Evolutionary conservation across 2,888 invertebrate genomes (phyloP).

Genomic region (Macrosiphum euphorbiae): DNA sequence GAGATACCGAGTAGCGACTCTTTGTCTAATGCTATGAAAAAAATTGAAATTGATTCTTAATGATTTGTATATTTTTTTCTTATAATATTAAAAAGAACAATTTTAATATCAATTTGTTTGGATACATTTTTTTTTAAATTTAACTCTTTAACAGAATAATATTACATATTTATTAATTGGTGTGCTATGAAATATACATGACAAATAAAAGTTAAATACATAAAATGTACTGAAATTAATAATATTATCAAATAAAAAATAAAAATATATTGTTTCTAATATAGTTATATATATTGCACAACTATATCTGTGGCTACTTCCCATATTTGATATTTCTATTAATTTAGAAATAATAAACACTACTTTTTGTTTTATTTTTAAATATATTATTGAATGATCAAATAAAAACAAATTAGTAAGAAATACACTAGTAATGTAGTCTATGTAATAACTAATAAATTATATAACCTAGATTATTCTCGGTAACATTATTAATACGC

Average conservation of each 20-base stretch:
- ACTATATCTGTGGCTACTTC: neutral
- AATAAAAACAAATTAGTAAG: neutral
- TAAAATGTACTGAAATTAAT: neutral
- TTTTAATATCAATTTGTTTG: neutral
- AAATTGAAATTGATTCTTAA: slow-evolving; percentile 62
- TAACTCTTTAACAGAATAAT: neutral
- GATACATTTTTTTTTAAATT: neutral
- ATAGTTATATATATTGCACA: neutral
- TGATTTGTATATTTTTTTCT: slow-evolving; percentile 5
- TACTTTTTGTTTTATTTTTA: neutral
- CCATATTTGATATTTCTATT: slow-evolving; percentile 12
- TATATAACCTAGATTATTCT: neutral
- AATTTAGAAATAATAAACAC: neutral
- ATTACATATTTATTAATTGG: slow-evolving; percentile 4
- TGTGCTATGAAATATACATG: neutral
- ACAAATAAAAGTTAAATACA: neutral
- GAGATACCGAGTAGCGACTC: slow-evolving; percentile 58
- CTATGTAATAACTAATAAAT: neutral
- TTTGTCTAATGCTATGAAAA: slow-evolving; percentile 51
- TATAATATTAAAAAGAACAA: neutral
- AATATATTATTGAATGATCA: neutral
- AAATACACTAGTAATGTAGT: neutral
- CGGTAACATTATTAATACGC: neutral
- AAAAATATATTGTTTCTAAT: neutral
- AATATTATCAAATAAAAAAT: neutral